phyloP scores from a whole-genome alignment of 1,140 invertebrate genomes.

The Drosophila mauritiana region DNA sequence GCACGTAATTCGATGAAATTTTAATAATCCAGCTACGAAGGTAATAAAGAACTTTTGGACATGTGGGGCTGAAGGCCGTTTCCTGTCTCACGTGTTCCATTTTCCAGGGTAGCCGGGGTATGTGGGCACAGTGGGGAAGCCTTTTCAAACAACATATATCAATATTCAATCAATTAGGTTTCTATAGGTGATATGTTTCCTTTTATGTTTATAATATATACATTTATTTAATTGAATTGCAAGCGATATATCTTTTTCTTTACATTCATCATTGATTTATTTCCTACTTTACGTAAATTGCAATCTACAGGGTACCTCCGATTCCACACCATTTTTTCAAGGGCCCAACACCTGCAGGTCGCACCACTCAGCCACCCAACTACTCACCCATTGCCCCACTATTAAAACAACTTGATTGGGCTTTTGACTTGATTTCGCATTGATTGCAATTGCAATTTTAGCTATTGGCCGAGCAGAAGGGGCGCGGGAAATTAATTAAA shows the following conservation, averaged over 20 bases:
- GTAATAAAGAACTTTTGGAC: conserved; percentile 75
- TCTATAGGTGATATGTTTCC: too few species aligned
- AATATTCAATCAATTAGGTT: too few species aligned
- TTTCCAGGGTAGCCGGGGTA: not conserved
- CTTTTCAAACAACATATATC: too few species aligned
- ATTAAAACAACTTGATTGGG: conserved; percentile 27
- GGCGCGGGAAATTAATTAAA: conserved; percentile 64
- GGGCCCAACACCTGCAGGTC: conserved; percentile 24
- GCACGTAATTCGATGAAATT: conserved; percentile 76
- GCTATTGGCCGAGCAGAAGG: conserved; percentile 1
- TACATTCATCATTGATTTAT: too few species aligned
- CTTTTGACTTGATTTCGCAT: conserved; percentile 56
- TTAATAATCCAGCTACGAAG: conserved; percentile 71
- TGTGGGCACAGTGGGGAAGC: not conserved
- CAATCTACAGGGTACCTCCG: not conserved
- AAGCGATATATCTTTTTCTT: too few species aligned
- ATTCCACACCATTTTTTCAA: not conserved
- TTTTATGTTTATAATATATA: too few species aligned
- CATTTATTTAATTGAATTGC: too few species aligned
- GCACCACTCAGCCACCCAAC: not conserved
- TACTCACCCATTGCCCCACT: conserved; percentile 6
- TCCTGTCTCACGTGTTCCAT: conserved; percentile 35
- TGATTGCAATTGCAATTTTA: conserved; percentile 68
- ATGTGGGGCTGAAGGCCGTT: conserved; percentile 59
- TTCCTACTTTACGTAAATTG: too few species aligned